Conservation (phyloP, 2,888 invertebrate genomes). For the Tetragonula carbonaria region DNA sequence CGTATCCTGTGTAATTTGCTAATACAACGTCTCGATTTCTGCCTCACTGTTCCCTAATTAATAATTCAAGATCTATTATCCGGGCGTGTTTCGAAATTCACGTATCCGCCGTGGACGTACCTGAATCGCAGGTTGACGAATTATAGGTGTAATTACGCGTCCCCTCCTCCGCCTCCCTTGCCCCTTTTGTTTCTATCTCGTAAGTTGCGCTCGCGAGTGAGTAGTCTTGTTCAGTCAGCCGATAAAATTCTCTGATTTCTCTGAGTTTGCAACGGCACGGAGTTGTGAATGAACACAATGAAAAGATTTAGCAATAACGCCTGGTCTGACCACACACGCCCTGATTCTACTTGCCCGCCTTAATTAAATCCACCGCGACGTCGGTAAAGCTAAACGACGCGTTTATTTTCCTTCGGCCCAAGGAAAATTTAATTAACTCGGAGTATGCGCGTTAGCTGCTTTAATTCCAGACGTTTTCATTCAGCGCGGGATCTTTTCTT, state of each 20-base stretch:
- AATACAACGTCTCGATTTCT: constrained; percentile 60
- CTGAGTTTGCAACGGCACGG: neutral
- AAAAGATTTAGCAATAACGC: too few species aligned
- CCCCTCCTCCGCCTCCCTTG: neutral
- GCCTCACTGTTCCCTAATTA: constrained; percentile 57
- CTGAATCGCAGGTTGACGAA: neutral
- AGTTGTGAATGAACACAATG: too few species aligned
- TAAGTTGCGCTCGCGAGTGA: neutral
- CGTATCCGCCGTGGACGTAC: neutral
- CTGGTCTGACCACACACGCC: neutral
- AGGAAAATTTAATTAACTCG: constrained; percentile 29
- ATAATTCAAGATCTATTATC: constrained; percentile 63
- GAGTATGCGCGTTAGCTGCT: neutral
- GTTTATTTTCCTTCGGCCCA: neutral
- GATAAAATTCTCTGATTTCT: neutral
- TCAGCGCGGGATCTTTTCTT: neutral
- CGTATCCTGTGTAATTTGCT: constrained; percentile 34
- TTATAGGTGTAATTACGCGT: constrained; percentile 39
- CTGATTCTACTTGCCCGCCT: neutral
- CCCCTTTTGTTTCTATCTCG: neutral
- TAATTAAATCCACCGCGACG: constrained; percentile 1
- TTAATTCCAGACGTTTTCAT: neutral
- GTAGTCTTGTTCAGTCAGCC: neutral
- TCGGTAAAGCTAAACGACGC: neutral
- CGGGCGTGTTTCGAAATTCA: constrained; percentile 31